phyloP scores from a whole-genome alignment of 2,797 vertebrate genomes.

The Carapus acus region DNA sequence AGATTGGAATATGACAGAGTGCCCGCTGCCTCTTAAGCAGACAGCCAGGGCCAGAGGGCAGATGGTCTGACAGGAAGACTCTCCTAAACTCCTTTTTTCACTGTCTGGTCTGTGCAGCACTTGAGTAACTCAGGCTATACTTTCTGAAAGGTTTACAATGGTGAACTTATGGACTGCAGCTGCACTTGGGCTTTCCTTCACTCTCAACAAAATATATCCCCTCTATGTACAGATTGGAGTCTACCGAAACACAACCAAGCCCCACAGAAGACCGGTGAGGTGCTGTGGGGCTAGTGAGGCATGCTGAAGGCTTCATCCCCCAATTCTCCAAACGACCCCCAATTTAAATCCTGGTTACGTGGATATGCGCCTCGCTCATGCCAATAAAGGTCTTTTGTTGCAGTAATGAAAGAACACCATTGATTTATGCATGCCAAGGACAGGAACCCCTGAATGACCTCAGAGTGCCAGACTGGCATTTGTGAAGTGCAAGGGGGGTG shows the following conservation, averaged over 20 bases:
- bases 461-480: slow-evolving; percentile 44
- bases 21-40: slow-evolving; percentile 11
- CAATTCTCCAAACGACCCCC: slow-evolving; percentile 2
- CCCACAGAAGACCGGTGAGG: background rate
- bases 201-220: slow-evolving; percentile 2
- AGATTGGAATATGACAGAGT: slow-evolving; percentile 9
- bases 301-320: slow-evolving; percentile 2
- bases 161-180: slow-evolving; percentile 26
- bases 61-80: slow-evolving; percentile 27
- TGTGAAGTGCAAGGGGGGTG: slow-evolving; percentile 25
- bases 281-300: background rate
- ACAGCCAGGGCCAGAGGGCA: slow-evolving; percentile 31
- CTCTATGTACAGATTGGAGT: background rate
- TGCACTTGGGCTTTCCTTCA: background rate
- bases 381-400: slow-evolving; percentile 61
- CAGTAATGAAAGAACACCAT: slow-evolving; percentile 49
- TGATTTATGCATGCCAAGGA: slow-evolving; percentile 64
- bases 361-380: slow-evolving; percentile 23
- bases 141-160: slow-evolving; percentile 38
- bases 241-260: no score
- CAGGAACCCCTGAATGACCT: slow-evolving; percentile 59
- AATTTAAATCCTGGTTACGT: slow-evolving; percentile 28
- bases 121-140: slow-evolving; percentile 16
- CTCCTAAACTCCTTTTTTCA: slow-evolving; percentile 20
- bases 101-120: slow-evolving; percentile 7